Conservation (phyloP, 1,140 invertebrate species). For the Anadara kagoshimensis region DNA sequence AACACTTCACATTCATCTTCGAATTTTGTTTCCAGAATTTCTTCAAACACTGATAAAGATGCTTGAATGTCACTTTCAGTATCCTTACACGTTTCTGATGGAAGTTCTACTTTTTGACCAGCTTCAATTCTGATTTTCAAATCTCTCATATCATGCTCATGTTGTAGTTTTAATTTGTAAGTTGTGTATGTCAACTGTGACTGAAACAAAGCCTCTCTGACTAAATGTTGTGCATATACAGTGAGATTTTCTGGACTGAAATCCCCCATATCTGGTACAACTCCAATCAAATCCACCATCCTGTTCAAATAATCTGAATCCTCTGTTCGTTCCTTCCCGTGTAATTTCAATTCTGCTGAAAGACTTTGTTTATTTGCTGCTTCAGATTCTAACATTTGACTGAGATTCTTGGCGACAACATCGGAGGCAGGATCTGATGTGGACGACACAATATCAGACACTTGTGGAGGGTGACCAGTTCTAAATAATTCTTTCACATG, state of each 20-base stretch:
- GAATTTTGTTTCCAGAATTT: conserved; percentile 65
- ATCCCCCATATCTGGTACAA: conserved; percentile 46
- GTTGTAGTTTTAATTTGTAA: conserved; percentile 61
- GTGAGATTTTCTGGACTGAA: conserved; percentile 44
- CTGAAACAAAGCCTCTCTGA: conserved; percentile 62
- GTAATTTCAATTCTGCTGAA: conserved; percentile 44
- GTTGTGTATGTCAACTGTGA: conserved; percentile 64
- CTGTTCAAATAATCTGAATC: conserved; percentile 40
- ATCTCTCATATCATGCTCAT: conserved; percentile 57
- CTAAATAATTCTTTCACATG: conserved; percentile 54
- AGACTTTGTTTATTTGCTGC: conserved; percentile 58
- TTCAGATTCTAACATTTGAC: conserved; percentile 53
- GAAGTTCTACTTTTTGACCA: conserved; percentile 41
- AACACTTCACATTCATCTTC: conserved; percentile 66
- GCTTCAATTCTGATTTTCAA: conserved; percentile 54
- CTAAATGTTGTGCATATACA: conserved; percentile 50
- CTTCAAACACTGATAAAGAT: conserved; percentile 59
- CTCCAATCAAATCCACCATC: too few relatives aligned
- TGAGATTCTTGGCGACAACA: conserved; percentile 46
- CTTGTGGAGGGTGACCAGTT: too few relatives aligned
- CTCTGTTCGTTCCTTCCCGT: conserved; percentile 9
- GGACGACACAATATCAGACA: too few relatives aligned
- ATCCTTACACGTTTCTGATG: conserved; percentile 51
- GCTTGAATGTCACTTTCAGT: conserved; percentile 58
- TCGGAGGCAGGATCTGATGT: too few relatives aligned